Base-by-base conservation (phyloP, 2,797 vertebrate genomes). In the Lutjanus campechanus region DNA sequence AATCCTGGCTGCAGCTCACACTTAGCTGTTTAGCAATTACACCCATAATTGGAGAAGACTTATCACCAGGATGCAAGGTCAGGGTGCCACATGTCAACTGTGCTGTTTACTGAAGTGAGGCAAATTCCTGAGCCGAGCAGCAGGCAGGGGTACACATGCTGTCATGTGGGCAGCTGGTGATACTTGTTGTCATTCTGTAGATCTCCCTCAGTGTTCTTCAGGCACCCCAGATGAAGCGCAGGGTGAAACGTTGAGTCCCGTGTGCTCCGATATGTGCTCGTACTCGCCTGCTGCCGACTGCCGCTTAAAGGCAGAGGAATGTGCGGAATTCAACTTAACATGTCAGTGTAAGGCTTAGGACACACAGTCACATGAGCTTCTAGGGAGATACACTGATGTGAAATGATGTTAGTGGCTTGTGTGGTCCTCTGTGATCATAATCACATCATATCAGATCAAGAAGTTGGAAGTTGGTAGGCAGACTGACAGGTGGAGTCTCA, bases 251-350 rank as follows among this genome's bases (percentile, higher is more conserved):
- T 22, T n/a, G 61, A 69, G 70, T 83, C 61, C 76, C 25, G 20
- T 47, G 73, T 40, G 49, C 63, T 63, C 47, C 4, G 16, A 76
- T 72, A 81, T 89, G 86, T 60, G 88, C 84, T 91, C 16, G 0
- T 69, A 79, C 86, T 81, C 47, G 71, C 70, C 87, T 70, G 81
- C 67, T 63, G 76, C 78, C 44, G 73, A 67, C 83, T 53, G 78
- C 74, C 12, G 56, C 77, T 89, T n/a, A 44, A 81, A 83, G 86
- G 73, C 53, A 0, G n/a, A 82, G 88, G 92, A 93, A 95, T 93
- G 85, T 56, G 58, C 4, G 88, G 93, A 94, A 94, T 94, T 89
- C 81, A 85, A 81, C 85, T 87, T 89, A 88, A 87, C 85, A 61
- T 73, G 84, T 91, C 83, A 22, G 79, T 41, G 89, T 87, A 81